Evolutionary conservation across 2,888 invertebrate genomes (phyloP), one percentile per base, ranked within the genome.

Genomic region (Epistrophe eligans): DNA sequence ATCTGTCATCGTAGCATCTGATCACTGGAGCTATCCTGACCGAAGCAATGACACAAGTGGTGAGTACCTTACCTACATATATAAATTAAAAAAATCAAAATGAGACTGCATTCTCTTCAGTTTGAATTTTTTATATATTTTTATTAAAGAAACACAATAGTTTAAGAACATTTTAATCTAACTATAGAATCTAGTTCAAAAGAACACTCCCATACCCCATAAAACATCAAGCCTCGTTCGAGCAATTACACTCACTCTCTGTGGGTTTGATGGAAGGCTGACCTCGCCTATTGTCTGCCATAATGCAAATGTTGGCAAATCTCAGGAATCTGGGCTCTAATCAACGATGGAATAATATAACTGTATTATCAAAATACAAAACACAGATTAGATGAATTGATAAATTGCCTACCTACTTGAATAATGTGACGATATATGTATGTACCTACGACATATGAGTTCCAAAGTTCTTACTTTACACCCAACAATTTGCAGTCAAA

Each of bases 11-110:
- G 4, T 71, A 19, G 79, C 84, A 66, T 80, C 84, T 57, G 90
- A 71, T 32, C 89, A 89, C 45, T 92, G 92, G 92, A 88, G 90
- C 64, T 92, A 92, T 89, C 92, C 92, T 73, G 91, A 92, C 89
- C 90, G 91, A 74, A 91, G 90, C 76, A 91, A 91, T 60, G 85
- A 81, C 15, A 90, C 91, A 71, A 90, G 91, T 90, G 90, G 92
- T 92, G 90, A 90, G 77, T 88, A 8, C 4, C n/a, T n/a, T n/a
- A 4, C 7, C 19, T 28, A 40, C 28, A 28, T 13, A 5, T 13
- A 24, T 32, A 17, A 73, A 24, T 24, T 83, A 89, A 90, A 90
- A 90, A 76, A 35, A 73, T 28, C 45, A 19, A 13, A 45, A 73
- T 74, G 38, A 50, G 11, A 2, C 32, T 55, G 40, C 45, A 28